Percentiles rank a stretch among this genome's conserved stretches.
These are phyloP conservation scores for Microcebus tavaratra DNA, from an alignment of 2,113 vertebrate species.

Conservation along the genomic window DNA sequence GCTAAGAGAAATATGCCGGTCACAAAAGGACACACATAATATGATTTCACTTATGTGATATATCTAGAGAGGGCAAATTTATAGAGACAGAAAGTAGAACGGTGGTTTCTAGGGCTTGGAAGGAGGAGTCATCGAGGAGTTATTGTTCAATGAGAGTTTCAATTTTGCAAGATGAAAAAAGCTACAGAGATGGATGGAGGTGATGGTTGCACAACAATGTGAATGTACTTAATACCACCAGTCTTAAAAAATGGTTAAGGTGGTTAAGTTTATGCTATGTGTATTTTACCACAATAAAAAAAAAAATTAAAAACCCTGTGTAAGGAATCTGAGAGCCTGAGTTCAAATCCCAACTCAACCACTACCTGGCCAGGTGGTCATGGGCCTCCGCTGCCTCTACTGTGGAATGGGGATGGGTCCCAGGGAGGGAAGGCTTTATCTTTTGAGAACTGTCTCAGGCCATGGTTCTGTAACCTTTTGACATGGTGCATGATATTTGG, in stretches of 20 bases:
- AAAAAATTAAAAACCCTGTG: not conserved
- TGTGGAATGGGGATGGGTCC: not conserved
- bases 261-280: no score
- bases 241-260: not conserved
- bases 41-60: no score
- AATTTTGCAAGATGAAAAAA: not conserved
- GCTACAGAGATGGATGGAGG: not conserved
- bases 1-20: not conserved
- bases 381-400: not conserved
- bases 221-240: not conserved
- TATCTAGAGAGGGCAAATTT: not conserved
- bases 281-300: not conserved
- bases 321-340: not conserved
- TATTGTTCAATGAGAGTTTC: not conserved
- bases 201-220: not conserved
- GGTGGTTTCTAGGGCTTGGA: accelerated
- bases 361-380: not conserved
- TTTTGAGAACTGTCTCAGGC: not conserved
- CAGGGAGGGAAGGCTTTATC: not conserved
- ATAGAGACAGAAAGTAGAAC: not conserved
- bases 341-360: not conserved
- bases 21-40: no score
- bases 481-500: accelerated
- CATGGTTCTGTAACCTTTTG: not conserved
- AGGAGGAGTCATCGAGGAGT: accelerated